Conservation (phyloP, 2,888 invertebrate species). For the Cheilosia vernalis region DNA sequence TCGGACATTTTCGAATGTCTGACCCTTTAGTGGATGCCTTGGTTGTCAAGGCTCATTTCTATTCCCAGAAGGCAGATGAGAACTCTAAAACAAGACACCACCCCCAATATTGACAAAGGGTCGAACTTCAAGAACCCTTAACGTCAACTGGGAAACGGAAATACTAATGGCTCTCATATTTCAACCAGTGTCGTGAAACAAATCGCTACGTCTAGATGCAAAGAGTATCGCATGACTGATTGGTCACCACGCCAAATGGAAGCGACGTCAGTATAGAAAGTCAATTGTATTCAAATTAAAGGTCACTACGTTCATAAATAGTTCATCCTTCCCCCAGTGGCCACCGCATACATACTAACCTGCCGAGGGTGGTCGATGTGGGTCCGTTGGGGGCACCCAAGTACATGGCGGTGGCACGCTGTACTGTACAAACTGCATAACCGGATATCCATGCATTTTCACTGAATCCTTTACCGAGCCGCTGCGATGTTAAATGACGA, state of each 20-base stretch:
- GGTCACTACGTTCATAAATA: slow-evolving; percentile 30
- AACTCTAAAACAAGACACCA: slow-evolving; percentile 32
- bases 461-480: slow-evolving; percentile 56
- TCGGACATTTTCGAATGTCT: slow-evolving; percentile 3
- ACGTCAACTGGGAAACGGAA: slow-evolving; percentile 37
- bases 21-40: slow-evolving; percentile 32
- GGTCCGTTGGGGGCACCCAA: slow-evolving; percentile 82
- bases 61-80: slow-evolving; percentile 7
- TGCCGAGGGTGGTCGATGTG: slow-evolving; percentile 79
- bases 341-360: slow-evolving; percentile 68
- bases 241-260: slow-evolving; percentile 40
- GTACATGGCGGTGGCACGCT: slow-evolving; percentile 84
- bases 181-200: slow-evolving; percentile 41
- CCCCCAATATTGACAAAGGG: slow-evolving; percentile 33
- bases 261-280: slow-evolving; percentile 8
- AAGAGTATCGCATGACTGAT: slow-evolving; percentile 59
- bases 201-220: slow-evolving; percentile 22
- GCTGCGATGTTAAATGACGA: slow-evolving; percentile 17
- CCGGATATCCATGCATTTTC: slow-evolving; percentile 86
- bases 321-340: not conserved
- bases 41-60: slow-evolving; percentile 43
- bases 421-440: slow-evolving; percentile 87
- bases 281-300: slow-evolving; percentile 46
- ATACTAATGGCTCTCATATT: slow-evolving; percentile 65
- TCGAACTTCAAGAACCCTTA: slow-evolving; percentile 25